Percentiles rank a stretch among this genome's conserved stretches.
Conservation (phyloP, 2,888 invertebrate genomes). For the Drosophila picticornis region DNA sequence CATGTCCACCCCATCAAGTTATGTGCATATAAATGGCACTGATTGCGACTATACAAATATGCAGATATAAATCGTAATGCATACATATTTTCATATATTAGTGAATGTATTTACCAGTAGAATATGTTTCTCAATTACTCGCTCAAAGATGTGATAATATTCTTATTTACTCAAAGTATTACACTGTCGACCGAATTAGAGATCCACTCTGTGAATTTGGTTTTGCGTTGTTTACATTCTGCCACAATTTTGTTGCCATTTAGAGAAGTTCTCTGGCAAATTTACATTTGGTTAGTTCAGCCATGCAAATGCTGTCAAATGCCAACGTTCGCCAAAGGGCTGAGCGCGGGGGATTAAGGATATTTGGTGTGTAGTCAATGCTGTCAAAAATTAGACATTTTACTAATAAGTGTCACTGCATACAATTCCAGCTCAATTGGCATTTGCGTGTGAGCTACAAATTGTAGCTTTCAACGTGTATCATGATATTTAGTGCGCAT, state of each 20-base stretch:
- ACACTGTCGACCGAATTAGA: slow-evolving; percentile 63
- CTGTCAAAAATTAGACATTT: slow-evolving; percentile 30
- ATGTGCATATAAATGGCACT: slow-evolving; percentile 69
- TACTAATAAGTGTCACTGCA: slow-evolving; percentile 21
- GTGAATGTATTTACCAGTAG: background rate
- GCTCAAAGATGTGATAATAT: slow-evolving; percentile 28
- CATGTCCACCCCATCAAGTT: slow-evolving; percentile 22
- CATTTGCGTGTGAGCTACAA: slow-evolving; percentile 24
- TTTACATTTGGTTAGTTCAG: slow-evolving; percentile 44
- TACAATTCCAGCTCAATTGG: slow-evolving; percentile 8
- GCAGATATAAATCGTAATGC: slow-evolving; percentile 1
- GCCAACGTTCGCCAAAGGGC: background rate
- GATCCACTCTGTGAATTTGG: slow-evolving; percentile 41
- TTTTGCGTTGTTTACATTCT: slow-evolving; percentile 24
- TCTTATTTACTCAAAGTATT: slow-evolving; percentile 69
- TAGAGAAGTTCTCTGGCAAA: slow-evolving; percentile 14
- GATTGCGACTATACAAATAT: slow-evolving; percentile 11
- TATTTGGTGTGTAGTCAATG: slow-evolving; percentile 3
- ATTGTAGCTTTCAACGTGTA: slow-evolving; percentile 1
- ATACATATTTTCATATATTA: background rate
- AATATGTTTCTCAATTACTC: slow-evolving; percentile 28
- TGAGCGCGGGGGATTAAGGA: background rate
- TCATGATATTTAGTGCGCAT: slow-evolving; percentile 53
- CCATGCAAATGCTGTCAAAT: slow-evolving; percentile 22
- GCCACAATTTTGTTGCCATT: slow-evolving; percentile 29